These are phyloP conservation scores for Lichenostomus cassidix DNA, from an alignment of 2,113 vertebrate genomes.

Conservation along the genomic window DNA sequence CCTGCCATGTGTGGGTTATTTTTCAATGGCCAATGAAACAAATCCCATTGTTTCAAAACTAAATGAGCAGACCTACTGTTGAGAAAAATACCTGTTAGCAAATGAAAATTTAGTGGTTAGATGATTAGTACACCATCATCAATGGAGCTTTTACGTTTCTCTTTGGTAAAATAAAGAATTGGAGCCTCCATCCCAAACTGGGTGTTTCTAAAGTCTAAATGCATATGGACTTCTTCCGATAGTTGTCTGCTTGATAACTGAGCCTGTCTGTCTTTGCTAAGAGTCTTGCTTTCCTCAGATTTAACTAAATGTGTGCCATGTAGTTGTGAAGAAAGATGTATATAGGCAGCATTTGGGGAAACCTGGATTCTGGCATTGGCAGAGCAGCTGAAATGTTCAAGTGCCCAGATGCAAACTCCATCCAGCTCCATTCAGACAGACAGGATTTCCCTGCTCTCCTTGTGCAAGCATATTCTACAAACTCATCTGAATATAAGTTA, in stretches of 20 bases:
- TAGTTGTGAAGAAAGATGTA: neutral
- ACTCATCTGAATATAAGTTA: neutral
- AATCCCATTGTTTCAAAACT: neutral
- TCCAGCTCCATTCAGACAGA: neutral
- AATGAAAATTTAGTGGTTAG: neutral
- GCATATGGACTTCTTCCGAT: neutral
- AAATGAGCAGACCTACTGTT: neutral
- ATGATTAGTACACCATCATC: no score
- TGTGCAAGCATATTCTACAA: neutral
- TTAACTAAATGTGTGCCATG: neutral
- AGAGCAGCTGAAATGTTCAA: neutral
- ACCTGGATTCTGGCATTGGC: neutral
- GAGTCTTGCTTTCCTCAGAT: neutral
- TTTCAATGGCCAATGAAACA: neutral
- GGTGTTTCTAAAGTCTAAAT: neutral
- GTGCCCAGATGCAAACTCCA: neutral
- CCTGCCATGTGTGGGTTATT: fast-evolving
- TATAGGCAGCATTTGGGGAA: neutral
- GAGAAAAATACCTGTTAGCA: neutral
- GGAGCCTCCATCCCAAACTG: neutral
- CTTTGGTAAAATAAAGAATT: neutral
- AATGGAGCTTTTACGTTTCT: neutral
- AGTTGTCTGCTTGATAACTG: neutral
- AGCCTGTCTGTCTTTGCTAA: neutral
- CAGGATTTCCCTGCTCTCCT: neutral